These are phyloP conservation scores for Psittacula echo DNA, from an alignment of 2,797 vertebrate species.

Conservation along the genomic window DNA sequence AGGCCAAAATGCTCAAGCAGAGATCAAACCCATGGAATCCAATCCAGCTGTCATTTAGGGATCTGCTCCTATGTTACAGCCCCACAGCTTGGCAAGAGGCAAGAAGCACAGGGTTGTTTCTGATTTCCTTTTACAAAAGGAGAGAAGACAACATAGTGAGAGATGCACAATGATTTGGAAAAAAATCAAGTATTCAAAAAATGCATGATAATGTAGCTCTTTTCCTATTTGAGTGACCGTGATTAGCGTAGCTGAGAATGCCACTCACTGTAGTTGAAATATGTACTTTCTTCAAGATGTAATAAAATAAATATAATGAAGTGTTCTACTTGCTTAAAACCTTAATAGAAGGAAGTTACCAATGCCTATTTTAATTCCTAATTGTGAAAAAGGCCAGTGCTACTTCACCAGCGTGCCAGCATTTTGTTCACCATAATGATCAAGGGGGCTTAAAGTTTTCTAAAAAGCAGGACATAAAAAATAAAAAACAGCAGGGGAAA, in stretches of 20 bases:
- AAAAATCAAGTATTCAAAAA: background rate
- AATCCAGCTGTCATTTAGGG: background rate
- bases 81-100: background rate
- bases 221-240: background rate
- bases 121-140: background rate
- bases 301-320: background rate
- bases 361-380: background rate
- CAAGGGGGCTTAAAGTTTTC: background rate
- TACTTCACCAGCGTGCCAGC: background rate
- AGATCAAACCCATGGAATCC: background rate
- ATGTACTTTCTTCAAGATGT: background rate
- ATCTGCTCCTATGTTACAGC: background rate
- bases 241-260: background rate
- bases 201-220: background rate
- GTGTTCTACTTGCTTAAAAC: background rate
- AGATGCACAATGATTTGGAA: background rate
- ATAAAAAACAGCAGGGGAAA: background rate
- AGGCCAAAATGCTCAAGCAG: background rate
- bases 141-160: background rate
- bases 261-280: background rate
- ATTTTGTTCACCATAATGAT: background rate
- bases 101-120: background rate
- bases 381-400: background rate
- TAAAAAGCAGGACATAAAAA: background rate
- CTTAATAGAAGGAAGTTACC: background rate